phyloP scores from a whole-genome alignment of 2,888 invertebrate genomes.

The Galerucella nymphaeae region DNA sequence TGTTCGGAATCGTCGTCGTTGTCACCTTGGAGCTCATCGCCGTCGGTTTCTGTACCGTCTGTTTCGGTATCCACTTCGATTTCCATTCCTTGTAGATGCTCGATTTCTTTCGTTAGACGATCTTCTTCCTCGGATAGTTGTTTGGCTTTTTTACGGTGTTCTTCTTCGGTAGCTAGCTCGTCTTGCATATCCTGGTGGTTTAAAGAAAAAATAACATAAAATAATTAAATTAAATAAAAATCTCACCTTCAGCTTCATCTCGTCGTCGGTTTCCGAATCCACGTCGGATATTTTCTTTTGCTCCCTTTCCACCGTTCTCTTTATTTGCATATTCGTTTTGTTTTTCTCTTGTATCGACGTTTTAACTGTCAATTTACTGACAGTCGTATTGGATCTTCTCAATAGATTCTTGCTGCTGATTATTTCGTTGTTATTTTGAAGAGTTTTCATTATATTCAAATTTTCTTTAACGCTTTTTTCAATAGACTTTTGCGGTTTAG shows the following conservation, averaged over 20 bases:
- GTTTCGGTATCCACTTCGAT: conserved; percentile 85
- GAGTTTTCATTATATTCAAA: conserved; percentile 59
- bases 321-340: conserved; percentile 54
- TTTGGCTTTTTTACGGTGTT: conserved; percentile 75
- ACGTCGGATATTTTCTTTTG: conserved; percentile 65
- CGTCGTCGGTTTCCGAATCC: conserved; percentile 72
- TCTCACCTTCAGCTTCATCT: conserved; percentile 61
- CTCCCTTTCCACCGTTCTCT: conserved; percentile 47
- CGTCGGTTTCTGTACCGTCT: conserved; percentile 81
- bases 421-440: conserved; percentile 49
- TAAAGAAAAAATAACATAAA: no score
- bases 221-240: no score
- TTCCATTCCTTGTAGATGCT: conserved; percentile 78
- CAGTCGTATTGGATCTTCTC: conserved; percentile 61
- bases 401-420: conserved; percentile 46
- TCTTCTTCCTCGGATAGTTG: conserved; percentile 81
- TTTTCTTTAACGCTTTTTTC: conserved; percentile 62
- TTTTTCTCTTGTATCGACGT: conserved; percentile 51
- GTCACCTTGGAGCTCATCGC: conserved; percentile 71
- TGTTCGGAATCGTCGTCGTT: conserved; percentile 56
- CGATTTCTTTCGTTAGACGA: conserved; percentile 78
- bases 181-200: conserved; percentile 51
- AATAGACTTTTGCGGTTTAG: conserved; percentile 52
- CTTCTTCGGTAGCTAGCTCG: conserved; percentile 69
- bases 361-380: conserved; percentile 55